Evolutionary conservation across 1,140 invertebrate species (phyloP).

Genomic region (Druon quercuslanigerum): DNA sequence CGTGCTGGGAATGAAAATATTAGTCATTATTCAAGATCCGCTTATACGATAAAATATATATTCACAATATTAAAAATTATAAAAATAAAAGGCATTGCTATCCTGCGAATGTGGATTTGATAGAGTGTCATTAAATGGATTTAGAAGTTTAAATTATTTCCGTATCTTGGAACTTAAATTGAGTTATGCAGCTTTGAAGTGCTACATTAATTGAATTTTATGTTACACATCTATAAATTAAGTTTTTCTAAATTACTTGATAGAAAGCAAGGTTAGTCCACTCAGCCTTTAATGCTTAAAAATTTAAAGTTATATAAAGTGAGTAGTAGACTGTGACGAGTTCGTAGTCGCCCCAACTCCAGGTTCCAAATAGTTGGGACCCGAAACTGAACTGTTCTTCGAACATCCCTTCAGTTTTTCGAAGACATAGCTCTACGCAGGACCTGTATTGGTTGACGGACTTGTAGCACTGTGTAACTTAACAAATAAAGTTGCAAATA

Average conservation of each 20-base stretch:
- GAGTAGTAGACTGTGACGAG: too few species aligned
- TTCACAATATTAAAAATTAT: background rate
- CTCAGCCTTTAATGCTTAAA: background rate
- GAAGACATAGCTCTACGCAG: too few species aligned
- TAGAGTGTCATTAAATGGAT: background rate
- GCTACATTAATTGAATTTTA: conserved; percentile 12
- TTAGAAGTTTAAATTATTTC: conserved; percentile 2
- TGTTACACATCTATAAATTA: background rate
- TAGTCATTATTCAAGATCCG: conserved; percentile 17
- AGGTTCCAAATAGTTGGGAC: too few species aligned
- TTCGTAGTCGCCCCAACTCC: too few species aligned
- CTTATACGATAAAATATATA: conserved; percentile 5
- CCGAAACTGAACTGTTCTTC: too few species aligned
- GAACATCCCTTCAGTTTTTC: too few species aligned
- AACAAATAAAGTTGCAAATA: too few species aligned
- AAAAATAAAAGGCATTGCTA: background rate
- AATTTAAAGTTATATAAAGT: background rate
- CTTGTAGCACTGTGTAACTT: too few species aligned
- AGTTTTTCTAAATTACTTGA: conserved; percentile 13
- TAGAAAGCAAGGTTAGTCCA: background rate
- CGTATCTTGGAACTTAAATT: background rate
- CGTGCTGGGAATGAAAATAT: conserved; percentile 13
- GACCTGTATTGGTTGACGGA: too few species aligned
- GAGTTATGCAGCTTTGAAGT: background rate
- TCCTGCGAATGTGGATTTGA: background rate